Evolutionary conservation across 2,797 vertebrate species (phyloP), one percentile per base, ranked within the genome.

Genomic region (Clarias fuscus): DNA sequence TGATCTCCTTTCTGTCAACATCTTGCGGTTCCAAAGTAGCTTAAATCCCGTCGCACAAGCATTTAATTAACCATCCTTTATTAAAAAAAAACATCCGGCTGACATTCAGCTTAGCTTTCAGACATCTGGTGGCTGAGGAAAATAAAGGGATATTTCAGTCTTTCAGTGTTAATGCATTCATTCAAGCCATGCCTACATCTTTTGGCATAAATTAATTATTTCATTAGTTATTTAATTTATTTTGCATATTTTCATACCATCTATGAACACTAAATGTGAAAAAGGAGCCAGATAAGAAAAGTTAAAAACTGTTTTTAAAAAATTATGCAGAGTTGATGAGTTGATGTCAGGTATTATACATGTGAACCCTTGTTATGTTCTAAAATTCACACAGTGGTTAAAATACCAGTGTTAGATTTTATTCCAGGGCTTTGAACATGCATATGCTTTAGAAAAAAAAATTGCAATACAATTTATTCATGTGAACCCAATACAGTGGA

Each of bases 81-180:
- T 79, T 62, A 62, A 33, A 61, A 78, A 78, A 67, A 61, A 78
- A 37, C 30, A 79, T 62, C 20, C 30, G 8, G 37, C 58, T 78
- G 76, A 20, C 58, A 61, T 78, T 78, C 18, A 7, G 56, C 56
- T 61, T 79, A 79, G 77, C 77, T 62, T 79, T 62, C 77, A 79
- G 77, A 79, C 59, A 79, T 79, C 33, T 62, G 20, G 10, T 59
- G 17, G 18, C 72, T 75, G 14, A 75, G 17, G 22, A n/a, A 75
- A 56, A 75, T 8, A 15, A 56, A 53, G 59, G 17, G 53, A 77
- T 78, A 11, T 61, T 78, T 61, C 56, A 59, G 30, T 24, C 27
- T 56, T 2, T 33, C 18, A 33, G 8, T 37, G 30, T 78, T 61
- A 59, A 61, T 61, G 30, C 30, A 37, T 78, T 78, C 56, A 13